Base-by-base conservation (phyloP, 2,888 invertebrate genomes). In the Dasysyrphus albostriatus region DNA sequence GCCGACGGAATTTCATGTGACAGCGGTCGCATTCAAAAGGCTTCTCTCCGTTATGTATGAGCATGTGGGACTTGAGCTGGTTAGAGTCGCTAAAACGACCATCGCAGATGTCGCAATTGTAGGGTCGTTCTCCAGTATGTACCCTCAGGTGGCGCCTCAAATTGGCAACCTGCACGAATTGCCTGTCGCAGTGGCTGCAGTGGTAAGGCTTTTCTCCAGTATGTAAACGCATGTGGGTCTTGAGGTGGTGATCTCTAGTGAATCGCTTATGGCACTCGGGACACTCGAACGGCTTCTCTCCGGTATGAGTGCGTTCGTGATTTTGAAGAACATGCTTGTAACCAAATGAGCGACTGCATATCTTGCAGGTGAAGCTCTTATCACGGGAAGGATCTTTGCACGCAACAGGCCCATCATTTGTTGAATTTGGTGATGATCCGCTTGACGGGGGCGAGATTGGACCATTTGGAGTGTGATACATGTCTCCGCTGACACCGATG, bases 271-370 rank as follows among this genome's bases (percentile, higher is more conserved):
- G 96, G 91, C 98, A 98, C 92, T 97, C 97, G 39, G 95, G 96
- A 90, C 98, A 98, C 91, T 97, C 97, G 93, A 98, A 98, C 0
- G 98, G 98, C 90, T 98, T 98, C 91, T 98, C 98, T 0, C 98
- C 98, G 0, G 98, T 98, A 92, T 98, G 98, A 0, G 98, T 98
- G 89, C 98, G 95, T 91, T 98, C 98, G 93, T 98, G 98, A 91
- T 98, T 98, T 93, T 98, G 98, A 67, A 98, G 94, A 24, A 98
- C 98, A 93, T 98, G 98, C 91, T 98, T 98, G 94, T 98, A 98
- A 63, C 98, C 98, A 91, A 98, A 98, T 12, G 96, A 96, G 88
- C 98, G 95, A 83, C 96, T 96, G 93, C 98, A 98, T 61, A 97
- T 95, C 74, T 96, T 96, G 93, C 98, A 98, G 32, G 96, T 97